These are phyloP conservation scores for Neodiprion lecontei DNA, from an alignment of 1,140 invertebrate species.

Conservation along the genomic window DNA sequence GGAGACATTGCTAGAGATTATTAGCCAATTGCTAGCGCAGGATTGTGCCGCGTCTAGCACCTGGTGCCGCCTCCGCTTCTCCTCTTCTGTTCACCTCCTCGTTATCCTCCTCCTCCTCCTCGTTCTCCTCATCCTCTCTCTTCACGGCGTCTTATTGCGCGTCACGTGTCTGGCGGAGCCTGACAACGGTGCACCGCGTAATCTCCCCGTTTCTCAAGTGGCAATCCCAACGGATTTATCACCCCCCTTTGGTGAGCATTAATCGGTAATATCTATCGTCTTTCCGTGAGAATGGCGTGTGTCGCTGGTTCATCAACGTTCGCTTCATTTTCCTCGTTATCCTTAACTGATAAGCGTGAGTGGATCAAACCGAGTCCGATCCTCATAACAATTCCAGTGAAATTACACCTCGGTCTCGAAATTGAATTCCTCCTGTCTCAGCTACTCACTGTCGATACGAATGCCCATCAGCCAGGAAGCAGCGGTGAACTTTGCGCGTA, in stretches of 20 bases:
- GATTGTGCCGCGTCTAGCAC: not conserved
- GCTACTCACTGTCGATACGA: no score
- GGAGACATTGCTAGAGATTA: not conserved
- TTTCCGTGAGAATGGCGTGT: not conserved
- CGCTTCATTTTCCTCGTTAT: not conserved
- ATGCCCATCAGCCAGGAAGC: no score
- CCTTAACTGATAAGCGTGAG: not conserved
- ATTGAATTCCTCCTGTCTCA: no score
- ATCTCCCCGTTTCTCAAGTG: slow-evolving; percentile 4
- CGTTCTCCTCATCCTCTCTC: slow-evolving; percentile 22
- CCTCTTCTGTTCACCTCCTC: slow-evolving; percentile 21
- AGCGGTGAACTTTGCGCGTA: no score
- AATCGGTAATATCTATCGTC: not conserved
- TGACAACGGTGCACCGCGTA: not conserved
- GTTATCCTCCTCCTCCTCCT: slow-evolving; percentile 22
- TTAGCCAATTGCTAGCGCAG: not conserved
- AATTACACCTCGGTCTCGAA: no score
- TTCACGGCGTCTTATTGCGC: slow-evolving; percentile 11
- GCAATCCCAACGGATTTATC: not conserved
- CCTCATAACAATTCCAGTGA: no score
- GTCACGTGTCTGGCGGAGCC: not conserved
- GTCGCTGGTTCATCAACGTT: not conserved
- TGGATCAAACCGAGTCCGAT: not conserved
- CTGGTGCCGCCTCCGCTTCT: slow-evolving; percentile 13
- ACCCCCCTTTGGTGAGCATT: not conserved